Conservation (phyloP, 1,140 invertebrate species). For the Diorhabda carinulata region DNA sequence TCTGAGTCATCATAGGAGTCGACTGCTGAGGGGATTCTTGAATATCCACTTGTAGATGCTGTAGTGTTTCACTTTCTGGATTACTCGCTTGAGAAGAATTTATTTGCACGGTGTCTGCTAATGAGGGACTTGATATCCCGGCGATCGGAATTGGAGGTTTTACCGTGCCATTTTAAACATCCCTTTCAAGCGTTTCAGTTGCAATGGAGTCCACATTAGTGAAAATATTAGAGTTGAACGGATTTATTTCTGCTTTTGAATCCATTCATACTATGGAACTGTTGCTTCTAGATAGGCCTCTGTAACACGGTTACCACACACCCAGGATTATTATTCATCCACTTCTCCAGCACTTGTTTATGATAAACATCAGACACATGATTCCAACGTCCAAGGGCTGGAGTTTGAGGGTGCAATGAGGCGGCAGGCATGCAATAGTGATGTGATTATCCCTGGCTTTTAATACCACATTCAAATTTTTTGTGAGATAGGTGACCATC, state of each 20-base stretch:
- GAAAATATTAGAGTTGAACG: neutral
- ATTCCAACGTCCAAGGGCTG: slow-evolving; percentile 18
- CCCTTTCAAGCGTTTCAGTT: slow-evolving; percentile 6
- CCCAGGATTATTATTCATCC: slow-evolving; percentile 7
- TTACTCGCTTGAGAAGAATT: neutral
- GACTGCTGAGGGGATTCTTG: too few species aligned
- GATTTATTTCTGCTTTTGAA: slow-evolving; percentile 7
- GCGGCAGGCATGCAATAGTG: slow-evolving; percentile 17
- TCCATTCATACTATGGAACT: slow-evolving; percentile 2
- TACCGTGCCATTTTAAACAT: slow-evolving; percentile 7
- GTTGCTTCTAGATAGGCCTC: neutral
- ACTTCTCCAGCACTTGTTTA: slow-evolving; percentile 5
- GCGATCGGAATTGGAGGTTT: neutral
- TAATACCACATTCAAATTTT: slow-evolving; percentile 36
- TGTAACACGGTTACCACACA: neutral
- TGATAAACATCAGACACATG: slow-evolving; percentile 8
- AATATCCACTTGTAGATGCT: too few species aligned
- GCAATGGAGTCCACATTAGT: neutral
- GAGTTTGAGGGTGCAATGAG: slow-evolving; percentile 9
- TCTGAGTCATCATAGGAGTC: too few species aligned
- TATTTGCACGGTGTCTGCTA: neutral
- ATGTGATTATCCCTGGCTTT: slow-evolving; percentile 31
- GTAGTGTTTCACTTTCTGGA: too few species aligned
- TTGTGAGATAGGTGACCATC: slow-evolving; percentile 38
- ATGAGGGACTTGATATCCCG: neutral